These are phyloP conservation scores for Spisula subtruncata DNA, from an alignment of 2,888 invertebrate species.

Conservation along the genomic window DNA sequence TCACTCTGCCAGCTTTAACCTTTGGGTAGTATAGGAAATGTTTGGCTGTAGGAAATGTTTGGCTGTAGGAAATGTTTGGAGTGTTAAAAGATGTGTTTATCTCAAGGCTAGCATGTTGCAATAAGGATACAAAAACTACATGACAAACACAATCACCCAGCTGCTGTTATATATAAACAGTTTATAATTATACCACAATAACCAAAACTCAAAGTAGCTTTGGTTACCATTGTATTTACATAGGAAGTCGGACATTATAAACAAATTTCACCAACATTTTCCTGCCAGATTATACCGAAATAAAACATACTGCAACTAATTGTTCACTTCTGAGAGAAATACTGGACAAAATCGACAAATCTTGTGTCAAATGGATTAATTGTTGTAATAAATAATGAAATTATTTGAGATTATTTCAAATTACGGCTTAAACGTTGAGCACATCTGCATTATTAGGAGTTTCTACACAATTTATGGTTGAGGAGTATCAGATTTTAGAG, in stretches of 20 bases:
- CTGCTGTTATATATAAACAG: not conserved
- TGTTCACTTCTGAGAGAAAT: not conserved
- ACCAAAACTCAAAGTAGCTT: constrained; percentile 13
- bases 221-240: constrained; percentile 11
- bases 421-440: not conserved
- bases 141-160: not conserved
- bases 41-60: too few relatives aligned
- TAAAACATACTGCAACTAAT: not conserved
- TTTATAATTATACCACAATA: constrained; percentile 8
- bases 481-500: not conserved
- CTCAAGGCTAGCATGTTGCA: not conserved
- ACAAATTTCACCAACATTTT: not conserved
- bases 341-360: not conserved
- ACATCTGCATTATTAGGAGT: not conserved
- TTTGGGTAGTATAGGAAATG: too few relatives aligned
- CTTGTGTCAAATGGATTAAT: not conserved
- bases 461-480: not conserved
- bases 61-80: not conserved
- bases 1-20: too few relatives aligned
- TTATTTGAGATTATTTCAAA: too few relatives aligned
- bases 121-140: not conserved
- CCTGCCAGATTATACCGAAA: not conserved
- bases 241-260: constrained; percentile 4
- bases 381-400: too few relatives aligned
- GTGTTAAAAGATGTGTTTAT: constrained; percentile 21